Conservation (phyloP, 2,113 vertebrate species). For the Pelobates fuscus region DNA sequence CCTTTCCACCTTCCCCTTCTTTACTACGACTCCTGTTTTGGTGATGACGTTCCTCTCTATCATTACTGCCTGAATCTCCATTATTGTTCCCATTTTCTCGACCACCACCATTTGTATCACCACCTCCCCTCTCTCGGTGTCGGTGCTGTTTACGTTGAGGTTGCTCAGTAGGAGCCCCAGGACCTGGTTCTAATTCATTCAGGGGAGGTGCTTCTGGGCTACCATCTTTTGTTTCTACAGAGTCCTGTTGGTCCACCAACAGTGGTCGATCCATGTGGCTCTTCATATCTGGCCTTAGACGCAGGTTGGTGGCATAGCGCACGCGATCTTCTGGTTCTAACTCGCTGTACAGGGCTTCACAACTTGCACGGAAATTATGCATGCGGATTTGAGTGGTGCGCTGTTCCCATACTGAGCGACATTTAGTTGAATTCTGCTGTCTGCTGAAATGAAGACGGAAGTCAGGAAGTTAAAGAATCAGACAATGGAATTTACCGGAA, state of each 20-base stretch:
- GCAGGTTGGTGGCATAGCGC: slow-evolving; percentile 75
- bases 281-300: slow-evolving; percentile 87
- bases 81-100: slow-evolving; percentile 61
- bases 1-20: slow-evolving; percentile 70
- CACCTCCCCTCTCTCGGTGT: slow-evolving; percentile 65
- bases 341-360: slow-evolving; percentile 89
- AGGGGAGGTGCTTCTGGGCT: slow-evolving; percentile 59
- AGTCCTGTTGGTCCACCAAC: slow-evolving; percentile 77
- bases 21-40: slow-evolving; percentile 82
- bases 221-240: slow-evolving; percentile 56
- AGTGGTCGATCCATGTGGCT: slow-evolving; percentile 89
- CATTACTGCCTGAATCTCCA: slow-evolving; percentile 51
- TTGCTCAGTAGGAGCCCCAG: slow-evolving; percentile 14
- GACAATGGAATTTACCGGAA: not conserved
- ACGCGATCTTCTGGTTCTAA: slow-evolving; percentile 84
- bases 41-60: slow-evolving; percentile 72
- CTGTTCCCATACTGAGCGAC: slow-evolving; percentile 94
- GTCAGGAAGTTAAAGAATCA: not conserved
- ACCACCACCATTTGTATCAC: slow-evolving; percentile 57
- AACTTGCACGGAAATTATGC: slow-evolving; percentile 87
- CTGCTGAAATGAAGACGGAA: slow-evolving; percentile 72
- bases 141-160: slow-evolving; percentile 74
- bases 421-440: slow-evolving; percentile 86
- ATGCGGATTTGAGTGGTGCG: slow-evolving; percentile 86
- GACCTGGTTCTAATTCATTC: slow-evolving; percentile 53